Percentiles rank a stretch among this genome's conserved stretches.
phyloP scores from a whole-genome alignment of 2,797 vertebrate species.

The Lepus oiostolus region DNA sequence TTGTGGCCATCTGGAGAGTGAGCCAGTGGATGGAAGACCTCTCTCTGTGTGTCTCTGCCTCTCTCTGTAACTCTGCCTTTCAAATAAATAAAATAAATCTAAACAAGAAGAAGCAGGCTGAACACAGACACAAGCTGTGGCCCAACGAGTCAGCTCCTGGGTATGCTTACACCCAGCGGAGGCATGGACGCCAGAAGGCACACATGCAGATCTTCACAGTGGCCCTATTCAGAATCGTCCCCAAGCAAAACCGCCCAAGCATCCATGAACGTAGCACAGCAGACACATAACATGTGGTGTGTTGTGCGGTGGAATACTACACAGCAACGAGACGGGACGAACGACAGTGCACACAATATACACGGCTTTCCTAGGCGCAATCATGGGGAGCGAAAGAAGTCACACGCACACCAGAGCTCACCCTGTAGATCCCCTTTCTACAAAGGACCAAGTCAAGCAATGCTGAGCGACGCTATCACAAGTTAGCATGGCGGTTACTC shows the following conservation, averaged over 20 bases:
- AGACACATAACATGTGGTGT: neutral
- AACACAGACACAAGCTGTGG: neutral
- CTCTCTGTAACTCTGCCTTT: too few relatives aligned
- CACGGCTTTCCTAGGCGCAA: neutral
- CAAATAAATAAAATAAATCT: too few relatives aligned
- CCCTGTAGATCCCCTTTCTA: neutral
- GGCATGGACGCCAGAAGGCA: neutral
- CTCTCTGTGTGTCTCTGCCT: too few relatives aligned
- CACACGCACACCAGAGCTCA: neutral
- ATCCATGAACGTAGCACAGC: neutral
- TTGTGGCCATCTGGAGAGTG: too few relatives aligned
- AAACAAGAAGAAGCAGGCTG: neutral
- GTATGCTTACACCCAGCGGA: neutral
- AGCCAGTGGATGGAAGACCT: too few relatives aligned
- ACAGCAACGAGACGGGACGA: neutral
- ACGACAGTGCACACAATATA: neutral
- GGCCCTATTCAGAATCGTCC: neutral
- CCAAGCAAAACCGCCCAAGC: constrained; percentile 7
- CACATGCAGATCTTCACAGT: neutral
- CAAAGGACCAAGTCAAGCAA: constrained; percentile 22
- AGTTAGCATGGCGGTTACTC: neutral
- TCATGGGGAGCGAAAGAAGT: neutral
- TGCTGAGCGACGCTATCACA: neutral
- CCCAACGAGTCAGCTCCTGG: neutral
- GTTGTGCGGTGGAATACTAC: neutral